These are phyloP conservation scores for Malurus alboscapulatus DNA, from an alignment of 2,113 vertebrate genomes.

Conservation along the genomic window DNA sequence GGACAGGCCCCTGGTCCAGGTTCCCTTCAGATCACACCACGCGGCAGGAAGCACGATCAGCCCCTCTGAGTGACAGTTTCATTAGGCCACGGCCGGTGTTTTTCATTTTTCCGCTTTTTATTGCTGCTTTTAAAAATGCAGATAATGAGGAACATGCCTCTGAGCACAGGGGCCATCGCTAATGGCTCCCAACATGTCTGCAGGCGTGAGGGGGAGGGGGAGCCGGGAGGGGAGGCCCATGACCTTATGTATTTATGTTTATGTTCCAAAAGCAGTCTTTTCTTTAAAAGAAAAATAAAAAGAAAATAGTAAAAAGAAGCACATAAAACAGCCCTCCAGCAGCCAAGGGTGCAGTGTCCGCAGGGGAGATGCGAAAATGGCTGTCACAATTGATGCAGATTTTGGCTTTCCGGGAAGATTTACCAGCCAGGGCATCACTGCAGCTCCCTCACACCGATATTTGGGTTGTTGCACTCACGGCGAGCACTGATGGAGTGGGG, in stretches of 20 bases:
- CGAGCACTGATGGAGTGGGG: fast-evolving
- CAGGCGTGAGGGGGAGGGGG: conserved; percentile 23
- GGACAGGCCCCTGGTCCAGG: conserved; percentile 57
- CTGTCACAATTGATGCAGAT: neutral
- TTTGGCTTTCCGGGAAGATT: neutral
- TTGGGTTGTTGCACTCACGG: fast-evolving
- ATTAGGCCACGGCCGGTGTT: conserved; percentile 57
- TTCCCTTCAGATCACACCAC: conserved; percentile 69
- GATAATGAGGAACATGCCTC: conserved; percentile 67
- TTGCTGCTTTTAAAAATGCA: conserved; percentile 67
- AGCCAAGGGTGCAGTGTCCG: neutral
- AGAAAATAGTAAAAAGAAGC: neutral
- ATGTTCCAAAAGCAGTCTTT: neutral
- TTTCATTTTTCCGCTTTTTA: conserved; percentile 71
- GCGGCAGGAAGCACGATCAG: conserved; percentile 60
- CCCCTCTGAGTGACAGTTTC: conserved; percentile 64
- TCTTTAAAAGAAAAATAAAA: neutral
- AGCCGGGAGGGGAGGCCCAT: neutral
- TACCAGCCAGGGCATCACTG: fast-evolving
- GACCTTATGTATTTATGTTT: conserved; percentile 59
- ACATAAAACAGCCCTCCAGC: neutral
- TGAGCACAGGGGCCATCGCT: conserved; percentile 49
- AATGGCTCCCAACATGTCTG: conserved; percentile 62
- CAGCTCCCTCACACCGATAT: neutral
- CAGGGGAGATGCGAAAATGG: fast-evolving